These are phyloP conservation scores for Catotricha subobsoleta DNA, from an alignment of 2,888 invertebrate species.

Conservation along the genomic window DNA sequence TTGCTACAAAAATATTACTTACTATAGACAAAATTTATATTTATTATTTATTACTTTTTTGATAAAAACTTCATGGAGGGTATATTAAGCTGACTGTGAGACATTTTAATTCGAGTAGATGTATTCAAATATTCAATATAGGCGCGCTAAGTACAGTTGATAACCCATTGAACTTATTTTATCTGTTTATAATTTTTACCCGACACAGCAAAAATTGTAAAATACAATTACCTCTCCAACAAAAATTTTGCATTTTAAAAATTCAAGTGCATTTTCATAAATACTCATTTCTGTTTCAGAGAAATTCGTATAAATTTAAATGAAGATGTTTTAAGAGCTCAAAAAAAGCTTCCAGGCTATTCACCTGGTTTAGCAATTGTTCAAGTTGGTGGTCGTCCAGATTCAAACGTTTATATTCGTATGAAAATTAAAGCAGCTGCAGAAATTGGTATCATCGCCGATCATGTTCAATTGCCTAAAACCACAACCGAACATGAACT, in stretches of 20 bases:
- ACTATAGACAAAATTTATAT: no score
- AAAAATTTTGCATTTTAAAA: background rate
- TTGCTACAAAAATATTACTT: no score
- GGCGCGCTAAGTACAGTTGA: no score
- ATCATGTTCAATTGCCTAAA: constrained; percentile 61
- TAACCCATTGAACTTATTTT: no score
- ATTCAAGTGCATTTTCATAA: background rate
- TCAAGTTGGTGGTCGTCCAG: constrained; percentile 89
- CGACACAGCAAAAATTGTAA: background rate
- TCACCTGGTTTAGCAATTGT: constrained; percentile 73
- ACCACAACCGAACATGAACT: constrained; percentile 60
- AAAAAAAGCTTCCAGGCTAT: constrained; percentile 40
- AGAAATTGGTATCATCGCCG: constrained; percentile 73
- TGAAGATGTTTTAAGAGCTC: constrained; percentile 42
- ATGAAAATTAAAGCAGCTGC: constrained; percentile 87
- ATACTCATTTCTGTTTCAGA: constrained; percentile 29
- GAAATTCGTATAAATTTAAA: constrained; percentile 51
- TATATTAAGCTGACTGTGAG: no score
- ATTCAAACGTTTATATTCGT: constrained; percentile 95
- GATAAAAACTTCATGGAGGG: no score
- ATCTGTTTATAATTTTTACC: background rate
- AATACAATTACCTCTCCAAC: background rate
- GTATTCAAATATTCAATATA: no score
- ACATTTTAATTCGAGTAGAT: no score
- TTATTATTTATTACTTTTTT: no score